phyloP scores from a whole-genome alignment of 2,888 invertebrate genomes.

The Catonia carolina region DNA sequence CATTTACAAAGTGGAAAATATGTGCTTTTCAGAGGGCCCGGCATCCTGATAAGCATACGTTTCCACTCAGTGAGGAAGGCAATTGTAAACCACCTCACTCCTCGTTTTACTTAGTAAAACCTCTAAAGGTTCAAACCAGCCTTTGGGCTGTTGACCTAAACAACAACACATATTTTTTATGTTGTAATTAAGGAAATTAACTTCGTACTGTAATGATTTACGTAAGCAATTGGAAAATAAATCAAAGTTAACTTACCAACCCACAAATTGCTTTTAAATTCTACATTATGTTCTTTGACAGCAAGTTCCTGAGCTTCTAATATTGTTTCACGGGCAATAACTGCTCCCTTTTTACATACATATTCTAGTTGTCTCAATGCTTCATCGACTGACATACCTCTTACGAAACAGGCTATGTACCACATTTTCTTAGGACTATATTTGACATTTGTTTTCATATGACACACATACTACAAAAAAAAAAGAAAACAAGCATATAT shows the following conservation, averaged over 20 bases:
- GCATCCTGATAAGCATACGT: too few species aligned
- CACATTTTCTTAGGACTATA: constrained; percentile 90
- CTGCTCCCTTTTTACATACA: constrained; percentile 70
- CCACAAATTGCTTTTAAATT: constrained; percentile 93
- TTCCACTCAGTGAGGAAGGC: too few species aligned
- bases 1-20: too few species aligned
- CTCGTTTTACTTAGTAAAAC: too few species aligned
- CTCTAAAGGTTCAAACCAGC: too few species aligned
- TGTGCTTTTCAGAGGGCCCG: too few species aligned
- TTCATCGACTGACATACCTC: constrained; percentile 91
- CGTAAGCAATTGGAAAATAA: too few species aligned
- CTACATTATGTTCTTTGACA: constrained; percentile 82
- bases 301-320: constrained; percentile 86
- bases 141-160: too few species aligned
- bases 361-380: constrained; percentile 86
- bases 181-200: too few species aligned
- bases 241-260: constrained; percentile 58
- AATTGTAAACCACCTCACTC: too few species aligned
- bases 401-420: constrained; percentile 79
- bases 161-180: too few species aligned
- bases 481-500: constrained; percentile 6
- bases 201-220: too few species aligned
- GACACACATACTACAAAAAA: constrained; percentile 74
- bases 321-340: constrained; percentile 65
- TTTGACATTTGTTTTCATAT: constrained; percentile 75